phyloP scores from a whole-genome alignment of 2,113 vertebrate genomes.

The Kobus ellipsiprymnus region DNA sequence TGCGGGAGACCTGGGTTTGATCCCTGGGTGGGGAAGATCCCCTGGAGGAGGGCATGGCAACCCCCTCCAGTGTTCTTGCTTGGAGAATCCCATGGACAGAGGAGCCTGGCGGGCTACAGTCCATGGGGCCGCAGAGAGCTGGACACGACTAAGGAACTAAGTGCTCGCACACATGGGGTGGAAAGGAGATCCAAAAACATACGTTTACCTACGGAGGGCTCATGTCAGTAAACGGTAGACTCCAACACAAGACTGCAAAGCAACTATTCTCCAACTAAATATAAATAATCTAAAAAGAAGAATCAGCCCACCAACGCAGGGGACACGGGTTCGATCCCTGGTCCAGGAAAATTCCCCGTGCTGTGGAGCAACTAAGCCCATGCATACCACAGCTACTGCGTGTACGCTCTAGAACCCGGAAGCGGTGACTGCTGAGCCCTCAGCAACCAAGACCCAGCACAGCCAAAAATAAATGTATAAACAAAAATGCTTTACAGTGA shows the following conservation, averaged over 20 bases:
- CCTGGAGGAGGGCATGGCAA: not conserved
- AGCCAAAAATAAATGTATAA: no score
- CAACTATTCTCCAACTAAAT: not conserved
- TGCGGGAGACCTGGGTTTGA: not conserved
- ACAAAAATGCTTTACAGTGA: not conserved
- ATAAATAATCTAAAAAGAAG: not conserved
- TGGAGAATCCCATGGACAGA: not conserved
- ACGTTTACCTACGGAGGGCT: rapidly evolving
- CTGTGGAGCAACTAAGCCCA: rapidly evolving
- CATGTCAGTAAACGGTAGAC: rapidly evolving
- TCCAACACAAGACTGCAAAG: not conserved
- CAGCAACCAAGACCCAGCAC: not conserved
- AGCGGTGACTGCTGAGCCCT: not conserved
- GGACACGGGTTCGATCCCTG: not conserved
- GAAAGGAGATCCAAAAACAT: not conserved
- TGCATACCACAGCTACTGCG: rapidly evolving
- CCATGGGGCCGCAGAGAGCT: not conserved
- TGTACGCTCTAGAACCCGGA: rapidly evolving
- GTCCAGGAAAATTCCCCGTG: not conserved
- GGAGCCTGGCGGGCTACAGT: not conserved
- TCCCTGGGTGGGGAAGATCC: not conserved
- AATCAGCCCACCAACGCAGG: not conserved
- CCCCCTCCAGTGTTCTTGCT: not conserved
- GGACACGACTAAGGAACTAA: not conserved
- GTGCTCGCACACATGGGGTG: not conserved